These are phyloP conservation scores for Cyanoderma ruficeps DNA, from an alignment of 2,113 vertebrate genomes.

Conservation along the genomic window DNA sequence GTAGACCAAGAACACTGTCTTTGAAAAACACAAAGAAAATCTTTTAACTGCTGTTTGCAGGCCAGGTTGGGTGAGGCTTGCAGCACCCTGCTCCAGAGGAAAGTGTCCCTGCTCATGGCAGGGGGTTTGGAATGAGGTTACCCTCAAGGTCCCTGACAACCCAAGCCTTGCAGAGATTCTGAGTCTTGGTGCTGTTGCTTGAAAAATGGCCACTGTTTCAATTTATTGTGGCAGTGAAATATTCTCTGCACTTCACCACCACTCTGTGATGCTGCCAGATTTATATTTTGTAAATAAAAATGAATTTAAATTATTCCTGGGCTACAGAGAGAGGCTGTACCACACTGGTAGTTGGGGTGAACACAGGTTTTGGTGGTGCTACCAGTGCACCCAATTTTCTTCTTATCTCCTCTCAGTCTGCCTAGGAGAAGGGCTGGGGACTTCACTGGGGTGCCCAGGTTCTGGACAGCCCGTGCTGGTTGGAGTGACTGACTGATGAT, in stretches of 20 bases:
- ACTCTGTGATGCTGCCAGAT: background rate
- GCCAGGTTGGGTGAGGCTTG: background rate
- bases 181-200: background rate
- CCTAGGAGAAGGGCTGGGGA: background rate
- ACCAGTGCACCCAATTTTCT: background rate
- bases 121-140: accelerated
- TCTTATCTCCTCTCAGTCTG: background rate
- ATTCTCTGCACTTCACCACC: background rate
- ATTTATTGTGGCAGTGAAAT: background rate
- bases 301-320: background rate
- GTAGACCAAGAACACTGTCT: background rate
- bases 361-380: background rate
- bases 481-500: background rate
- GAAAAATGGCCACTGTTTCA: background rate
- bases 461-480: background rate
- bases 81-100: background rate
- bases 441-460: background rate
- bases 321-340: background rate
- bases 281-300: background rate
- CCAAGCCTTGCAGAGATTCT: background rate
- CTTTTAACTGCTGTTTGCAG: no score
- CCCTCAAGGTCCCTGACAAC: background rate
- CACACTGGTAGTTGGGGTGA: background rate
- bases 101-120: background rate
- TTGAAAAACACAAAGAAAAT: background rate